A percentile compares a stretch with the other conserved stretches of the same genome.
Conservation (phyloP, 2,113 vertebrate genomes). For the Cyphomyrus plagiostoma region DNA sequence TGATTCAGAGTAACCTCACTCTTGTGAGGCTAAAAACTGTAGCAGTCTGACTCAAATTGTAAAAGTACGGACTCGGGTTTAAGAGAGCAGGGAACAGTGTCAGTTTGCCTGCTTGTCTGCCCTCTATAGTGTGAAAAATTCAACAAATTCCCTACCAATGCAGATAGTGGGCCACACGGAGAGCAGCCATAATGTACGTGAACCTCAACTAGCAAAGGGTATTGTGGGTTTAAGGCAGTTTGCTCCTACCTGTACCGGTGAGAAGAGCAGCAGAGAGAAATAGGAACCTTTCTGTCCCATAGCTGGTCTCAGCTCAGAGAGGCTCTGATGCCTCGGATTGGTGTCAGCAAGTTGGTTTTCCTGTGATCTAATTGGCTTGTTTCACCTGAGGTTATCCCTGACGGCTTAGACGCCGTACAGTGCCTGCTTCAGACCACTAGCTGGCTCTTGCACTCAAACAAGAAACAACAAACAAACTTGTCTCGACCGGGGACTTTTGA, state of each 20-base stretch:
- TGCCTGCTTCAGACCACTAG: slow-evolving; percentile 15
- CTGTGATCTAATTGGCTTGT: slow-evolving; percentile 52
- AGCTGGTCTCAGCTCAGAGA: slow-evolving; percentile 39
- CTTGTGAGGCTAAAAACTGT: background rate
- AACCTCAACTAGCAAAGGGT: background rate
- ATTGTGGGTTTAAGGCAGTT: background rate
- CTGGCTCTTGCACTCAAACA: slow-evolving; percentile 31
- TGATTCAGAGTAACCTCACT: background rate
- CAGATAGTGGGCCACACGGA: background rate
- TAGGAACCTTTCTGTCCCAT: slow-evolving; percentile 67
- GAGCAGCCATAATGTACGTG: background rate
- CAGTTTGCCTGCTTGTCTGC: background rate
- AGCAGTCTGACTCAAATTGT: background rate
- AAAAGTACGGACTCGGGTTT: background rate
- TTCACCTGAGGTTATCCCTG: slow-evolving; percentile 42
- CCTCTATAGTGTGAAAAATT: background rate
- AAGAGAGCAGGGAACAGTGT: background rate
- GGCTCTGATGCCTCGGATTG: slow-evolving; percentile 26
- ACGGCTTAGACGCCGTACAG: background rate
- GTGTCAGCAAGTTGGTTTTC: slow-evolving; percentile 30
- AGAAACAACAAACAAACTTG: background rate
- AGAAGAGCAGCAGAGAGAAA: slow-evolving; percentile 59
- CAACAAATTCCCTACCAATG: background rate
- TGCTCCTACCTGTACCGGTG: slow-evolving; percentile 59
- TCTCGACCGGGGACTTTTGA: background rate